A percentile compares a stretch with the other conserved stretches of the same genome.
Evolutionary conservation across 2,797 vertebrate species (phyloP).

Genomic region (Alfaro cultratus): DNA sequence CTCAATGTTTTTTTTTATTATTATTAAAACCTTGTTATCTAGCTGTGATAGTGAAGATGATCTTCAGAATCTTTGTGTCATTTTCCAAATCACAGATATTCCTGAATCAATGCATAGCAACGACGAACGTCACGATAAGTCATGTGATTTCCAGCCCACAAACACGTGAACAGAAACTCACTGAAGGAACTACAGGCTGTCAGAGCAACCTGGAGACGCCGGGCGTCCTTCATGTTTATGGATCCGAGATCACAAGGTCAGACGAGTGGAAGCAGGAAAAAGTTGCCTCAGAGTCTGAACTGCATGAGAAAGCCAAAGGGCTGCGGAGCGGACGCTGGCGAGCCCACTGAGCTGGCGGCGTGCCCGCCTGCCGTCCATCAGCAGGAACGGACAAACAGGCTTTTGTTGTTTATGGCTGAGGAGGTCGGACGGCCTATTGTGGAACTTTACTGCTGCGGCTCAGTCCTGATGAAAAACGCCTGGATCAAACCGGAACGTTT

Average conservation of each 20-base stretch:
- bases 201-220: constrained; percentile 64
- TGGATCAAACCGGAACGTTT: constrained; percentile 27
- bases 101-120: too few relatives aligned
- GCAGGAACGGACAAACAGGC: constrained; percentile 74
- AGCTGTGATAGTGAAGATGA: too few relatives aligned
- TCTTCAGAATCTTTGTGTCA: too few relatives aligned
- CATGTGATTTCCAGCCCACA: too few relatives aligned
- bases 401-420: constrained; percentile 69
- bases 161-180: too few relatives aligned
- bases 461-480: constrained; percentile 42
- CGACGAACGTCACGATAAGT: too few relatives aligned
- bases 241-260: constrained; percentile 69
- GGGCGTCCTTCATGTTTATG: constrained; percentile 69
- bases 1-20: too few relatives aligned
- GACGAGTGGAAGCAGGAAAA: constrained; percentile 49
- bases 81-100: too few relatives aligned
- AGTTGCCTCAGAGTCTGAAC: constrained; percentile 51
- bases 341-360: constrained; percentile 61
- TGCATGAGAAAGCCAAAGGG: constrained; percentile 56
- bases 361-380: constrained; percentile 71
- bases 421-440: constrained; percentile 67
- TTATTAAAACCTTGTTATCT: too few relatives aligned
- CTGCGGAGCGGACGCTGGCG: constrained; percentile 48
- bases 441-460: constrained; percentile 46
- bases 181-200: constrained; percentile 57